phyloP scores from a whole-genome alignment of 2,888 invertebrate species.

The Teinopalpus imperialis region DNA sequence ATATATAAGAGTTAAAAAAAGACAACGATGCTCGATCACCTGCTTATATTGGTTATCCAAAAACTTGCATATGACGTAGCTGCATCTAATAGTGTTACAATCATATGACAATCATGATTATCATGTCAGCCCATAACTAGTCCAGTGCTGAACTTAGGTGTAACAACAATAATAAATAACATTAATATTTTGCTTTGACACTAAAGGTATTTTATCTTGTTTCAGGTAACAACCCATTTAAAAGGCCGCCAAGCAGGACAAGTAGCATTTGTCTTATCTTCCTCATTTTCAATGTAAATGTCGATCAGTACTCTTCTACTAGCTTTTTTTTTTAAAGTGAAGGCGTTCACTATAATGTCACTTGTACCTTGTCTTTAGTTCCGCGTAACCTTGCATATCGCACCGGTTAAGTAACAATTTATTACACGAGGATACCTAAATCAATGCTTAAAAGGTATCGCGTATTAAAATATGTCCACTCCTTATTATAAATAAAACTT shows the following conservation, averaged over 20 bases:
- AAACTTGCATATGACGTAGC: too few relatives aligned
- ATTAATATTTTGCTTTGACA: too few relatives aligned
- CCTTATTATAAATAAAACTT: too few relatives aligned
- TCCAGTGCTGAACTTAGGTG: too few relatives aligned
- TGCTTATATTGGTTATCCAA: too few relatives aligned
- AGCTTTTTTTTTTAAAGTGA: slow-evolving; percentile 40
- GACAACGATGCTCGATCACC: too few relatives aligned
- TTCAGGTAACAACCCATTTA: slow-evolving; percentile 4
- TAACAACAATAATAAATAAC: too few relatives aligned
- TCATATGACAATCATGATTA: too few relatives aligned
- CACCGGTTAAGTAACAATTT: slow-evolving; percentile 16
- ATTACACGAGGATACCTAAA: slow-evolving; percentile 10
- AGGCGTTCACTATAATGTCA: slow-evolving; percentile 58
- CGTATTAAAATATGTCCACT: too few relatives aligned
- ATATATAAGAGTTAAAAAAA: too few relatives aligned
- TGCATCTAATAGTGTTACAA: too few relatives aligned
- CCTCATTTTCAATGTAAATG: slow-evolving; percentile 16
- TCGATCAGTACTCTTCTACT: slow-evolving; percentile 6
- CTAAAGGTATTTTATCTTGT: slow-evolving; percentile 11
- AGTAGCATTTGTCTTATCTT: slow-evolving; percentile 17
- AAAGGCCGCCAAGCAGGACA: slow-evolving; percentile 14
- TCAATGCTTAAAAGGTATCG: not conserved
- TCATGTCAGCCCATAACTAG: too few relatives aligned
- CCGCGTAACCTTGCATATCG: slow-evolving; percentile 52
- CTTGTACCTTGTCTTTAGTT: slow-evolving; percentile 46